A percentile compares a stretch with the other conserved stretches of the same genome.
These are phyloP conservation scores for Yasuhikotakia modesta DNA, from an alignment of 2,797 vertebrate species.

Conservation along the genomic window DNA sequence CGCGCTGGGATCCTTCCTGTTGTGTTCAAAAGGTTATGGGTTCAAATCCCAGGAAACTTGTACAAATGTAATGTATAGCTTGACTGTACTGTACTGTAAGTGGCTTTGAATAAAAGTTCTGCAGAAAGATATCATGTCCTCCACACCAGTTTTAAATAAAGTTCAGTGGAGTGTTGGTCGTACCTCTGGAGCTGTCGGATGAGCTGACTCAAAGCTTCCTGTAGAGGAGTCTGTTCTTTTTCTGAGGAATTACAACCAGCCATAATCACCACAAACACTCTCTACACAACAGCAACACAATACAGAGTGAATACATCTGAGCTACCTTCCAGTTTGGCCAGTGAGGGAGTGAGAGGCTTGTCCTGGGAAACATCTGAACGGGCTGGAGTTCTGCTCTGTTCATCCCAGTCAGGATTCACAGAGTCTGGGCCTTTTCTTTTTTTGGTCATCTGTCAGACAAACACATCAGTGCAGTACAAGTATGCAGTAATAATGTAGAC, in stretches of 20 bases:
- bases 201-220: constrained; percentile 94
- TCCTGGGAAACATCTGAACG: constrained; percentile 82
- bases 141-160: too few relatives aligned
- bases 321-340: constrained; percentile 89
- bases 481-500: background rate
- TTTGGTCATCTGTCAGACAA: constrained; percentile 81
- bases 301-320: background rate
- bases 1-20: constrained; percentile 94
- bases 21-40: too few relatives aligned
- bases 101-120: background rate
- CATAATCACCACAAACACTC: background rate
- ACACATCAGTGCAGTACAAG: background rate
- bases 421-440: constrained; percentile 84
- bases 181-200: constrained; percentile 96
- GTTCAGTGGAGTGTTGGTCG: constrained; percentile 14
- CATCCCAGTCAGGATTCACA: constrained; percentile 81
- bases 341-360: constrained; percentile 77
- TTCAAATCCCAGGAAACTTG: too few relatives aligned
- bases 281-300: background rate
- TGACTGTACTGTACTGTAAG: too few relatives aligned
- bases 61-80: too few relatives aligned
- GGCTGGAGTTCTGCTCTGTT: constrained; percentile 83
- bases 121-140: background rate
- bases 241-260: constrained; percentile 67
- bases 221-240: constrained; percentile 93